These are phyloP conservation scores for Manduca sexta DNA, from an alignment of 1,140 invertebrate genomes.

Conservation along the genomic window DNA sequence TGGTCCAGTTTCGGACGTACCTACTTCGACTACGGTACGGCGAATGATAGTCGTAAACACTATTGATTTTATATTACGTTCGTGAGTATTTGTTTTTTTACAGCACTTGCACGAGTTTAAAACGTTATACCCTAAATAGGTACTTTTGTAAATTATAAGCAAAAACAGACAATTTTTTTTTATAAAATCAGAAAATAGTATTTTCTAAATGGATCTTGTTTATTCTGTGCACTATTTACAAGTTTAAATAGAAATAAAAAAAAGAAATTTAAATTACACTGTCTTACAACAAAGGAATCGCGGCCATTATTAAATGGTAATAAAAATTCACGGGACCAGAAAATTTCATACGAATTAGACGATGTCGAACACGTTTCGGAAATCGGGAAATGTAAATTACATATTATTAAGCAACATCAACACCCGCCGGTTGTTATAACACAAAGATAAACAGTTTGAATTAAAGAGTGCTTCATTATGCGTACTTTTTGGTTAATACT, in stretches of 20 bases:
- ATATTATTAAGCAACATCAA: conserved; percentile 70
- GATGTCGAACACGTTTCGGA: conserved; percentile 54
- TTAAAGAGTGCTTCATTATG: conserved; percentile 63
- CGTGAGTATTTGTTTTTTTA: no score
- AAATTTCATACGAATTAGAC: conserved; percentile 42
- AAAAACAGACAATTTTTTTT: no score
- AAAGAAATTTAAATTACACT: neutral
- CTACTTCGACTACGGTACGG: no score
- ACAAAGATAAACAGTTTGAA: conserved; percentile 66
- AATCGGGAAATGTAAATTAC: conserved; percentile 61
- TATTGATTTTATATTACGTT: no score
- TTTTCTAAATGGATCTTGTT: no score
- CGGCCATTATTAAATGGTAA: conserved; percentile 20
- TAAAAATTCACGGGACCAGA: conserved; percentile 44
- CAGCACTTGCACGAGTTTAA: no score
- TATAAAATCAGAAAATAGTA: no score
- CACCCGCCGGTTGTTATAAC: conserved; percentile 56
- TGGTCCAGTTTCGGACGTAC: conserved; percentile 18
- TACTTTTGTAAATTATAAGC: no score
- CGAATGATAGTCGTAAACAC: neutral
- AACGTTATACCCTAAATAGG: no score
- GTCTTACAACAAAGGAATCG: conserved; percentile 18
- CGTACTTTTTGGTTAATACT: conserved; percentile 58
- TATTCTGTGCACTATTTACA: no score
- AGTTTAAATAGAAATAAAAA: neutral